Evolutionary conservation across 2,888 invertebrate genomes (phyloP).

Genomic region (Aleiodes testaceus): DNA sequence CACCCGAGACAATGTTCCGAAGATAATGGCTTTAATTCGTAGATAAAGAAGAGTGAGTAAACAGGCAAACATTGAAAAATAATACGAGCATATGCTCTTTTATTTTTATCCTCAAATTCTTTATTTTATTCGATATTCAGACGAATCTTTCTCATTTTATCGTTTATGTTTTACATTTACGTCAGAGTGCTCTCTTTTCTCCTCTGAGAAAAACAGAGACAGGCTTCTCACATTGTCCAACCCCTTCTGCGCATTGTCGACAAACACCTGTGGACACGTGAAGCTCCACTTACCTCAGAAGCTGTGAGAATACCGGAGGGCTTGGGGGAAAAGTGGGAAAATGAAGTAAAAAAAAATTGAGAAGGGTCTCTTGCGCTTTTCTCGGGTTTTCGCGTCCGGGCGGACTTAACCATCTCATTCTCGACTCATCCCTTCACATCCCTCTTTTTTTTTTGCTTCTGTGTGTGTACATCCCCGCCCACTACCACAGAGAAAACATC

Average conservation of each 20-base stretch:
- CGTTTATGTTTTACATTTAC: too few species aligned
- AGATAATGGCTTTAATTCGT: slow-evolving; percentile 65
- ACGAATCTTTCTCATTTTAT: too few species aligned
- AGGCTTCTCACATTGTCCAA: slow-evolving; percentile 30
- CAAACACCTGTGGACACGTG: slow-evolving; percentile 71
- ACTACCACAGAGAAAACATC: slow-evolving; percentile 40
- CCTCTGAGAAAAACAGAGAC: slow-evolving; percentile 11
- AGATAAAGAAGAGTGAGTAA: slow-evolving; percentile 44
- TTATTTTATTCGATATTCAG: too few species aligned
- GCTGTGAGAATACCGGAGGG: background rate
- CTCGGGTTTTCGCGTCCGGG: slow-evolving; percentile 58
- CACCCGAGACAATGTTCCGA: slow-evolving; percentile 61
- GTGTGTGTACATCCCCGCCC: slow-evolving; percentile 29
- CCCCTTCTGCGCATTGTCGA: slow-evolving; percentile 64
- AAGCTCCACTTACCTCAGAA: slow-evolving; percentile 59
- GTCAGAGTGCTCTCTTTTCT: slow-evolving; percentile 2
- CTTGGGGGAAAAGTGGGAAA: slow-evolving; percentile 30
- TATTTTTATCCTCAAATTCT: too few species aligned
- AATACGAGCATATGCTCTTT: too few species aligned
- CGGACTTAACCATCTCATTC: slow-evolving; percentile 33
- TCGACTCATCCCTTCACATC: slow-evolving; percentile 1
- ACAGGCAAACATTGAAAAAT: background rate
- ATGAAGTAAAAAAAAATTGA: slow-evolving; percentile 44
- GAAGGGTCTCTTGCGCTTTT: slow-evolving; percentile 64
- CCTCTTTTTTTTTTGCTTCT: too few species aligned